phyloP scores from a whole-genome alignment of 1,140 invertebrate genomes.

The Brachionus koreanus region DNA sequence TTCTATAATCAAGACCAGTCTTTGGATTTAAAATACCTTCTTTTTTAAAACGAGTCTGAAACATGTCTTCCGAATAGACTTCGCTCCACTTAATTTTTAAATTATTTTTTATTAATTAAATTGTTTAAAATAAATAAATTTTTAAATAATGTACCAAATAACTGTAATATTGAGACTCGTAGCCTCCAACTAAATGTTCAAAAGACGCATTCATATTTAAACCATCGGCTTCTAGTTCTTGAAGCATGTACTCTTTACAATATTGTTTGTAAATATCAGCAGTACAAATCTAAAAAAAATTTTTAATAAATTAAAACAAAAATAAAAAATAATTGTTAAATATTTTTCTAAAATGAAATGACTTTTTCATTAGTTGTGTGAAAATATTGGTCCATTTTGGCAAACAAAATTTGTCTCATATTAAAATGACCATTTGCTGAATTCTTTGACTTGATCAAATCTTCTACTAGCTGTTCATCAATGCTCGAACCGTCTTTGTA shows the following conservation, averaged over 20 bases:
- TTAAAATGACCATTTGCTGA: slow-evolving; percentile 62
- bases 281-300: slow-evolving; percentile 56
- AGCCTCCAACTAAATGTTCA: slow-evolving; percentile 62
- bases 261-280: slow-evolving; percentile 56
- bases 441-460: slow-evolving; percentile 58
- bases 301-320: slow-evolving; percentile 41
- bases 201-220: slow-evolving; percentile 63
- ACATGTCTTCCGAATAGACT: slow-evolving; percentile 64
- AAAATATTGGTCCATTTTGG: slow-evolving; percentile 44
- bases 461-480: slow-evolving; percentile 60
- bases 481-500: slow-evolving; percentile 59
- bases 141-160: too few relatives aligned
- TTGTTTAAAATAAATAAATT: too few relatives aligned
- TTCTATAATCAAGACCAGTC: slow-evolving; percentile 60
- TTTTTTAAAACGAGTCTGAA: slow-evolving; percentile 59
- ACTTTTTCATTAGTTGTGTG: slow-evolving; percentile 9
- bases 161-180: slow-evolving; percentile 64
- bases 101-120: too few relatives aligned
- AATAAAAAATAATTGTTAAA: background rate
- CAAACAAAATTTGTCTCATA: slow-evolving; percentile 47
- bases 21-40: slow-evolving; percentile 60
- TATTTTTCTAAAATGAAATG: too few relatives aligned
- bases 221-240: slow-evolving; percentile 55
- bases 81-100: slow-evolving; percentile 67
- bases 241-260: slow-evolving; percentile 57